Base-by-base conservation (phyloP, 1,140 invertebrate genomes). In the Procambarus clarkii region DNA sequence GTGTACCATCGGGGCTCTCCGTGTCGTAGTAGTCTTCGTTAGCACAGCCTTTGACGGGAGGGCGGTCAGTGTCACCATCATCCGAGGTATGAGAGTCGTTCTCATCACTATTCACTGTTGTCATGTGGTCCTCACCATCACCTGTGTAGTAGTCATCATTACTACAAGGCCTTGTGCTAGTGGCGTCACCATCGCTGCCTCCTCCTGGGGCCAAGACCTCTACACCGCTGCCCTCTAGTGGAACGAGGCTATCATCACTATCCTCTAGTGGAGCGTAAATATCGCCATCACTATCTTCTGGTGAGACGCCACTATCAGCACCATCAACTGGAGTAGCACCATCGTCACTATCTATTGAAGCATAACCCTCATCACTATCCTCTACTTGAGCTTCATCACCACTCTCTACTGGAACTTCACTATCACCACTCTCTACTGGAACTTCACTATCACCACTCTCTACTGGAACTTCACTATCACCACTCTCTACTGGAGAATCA, bases 221-320 rank as follows among this genome's bases (percentile, higher is more conserved):
- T 54, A 24, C 45, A 77, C 76, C 85, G 18, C 85, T 86, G 34
- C 54, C 24, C 44, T 54, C 71, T n/a, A 54, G 44, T 21, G 84
- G 54, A 15, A 24, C 21, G 13, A 21, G 24, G 2, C 71, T 46
- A 9, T 81, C 48, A 5, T 81, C 79, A 81, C 69, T 74, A 2
- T 11, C 69, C 1, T 74, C 24, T 69, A 69, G 4, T 24, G 24
- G 7, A 34, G 24, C 7, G 7, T 34, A 74, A 21, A 34, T n/a
- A 2, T 34, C 69, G 2, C 5, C n/a, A 24, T 21, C 69, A 74
- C 0, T 7, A 44, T 11, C n/a, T 74, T 21, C 69, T 74, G 34
- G 7, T 2, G 69, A 8, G 11, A 24, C 7, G 8, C 34, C 24
- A 34, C 8, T n/a, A 74, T 34, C 69, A 34, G 0, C n/a, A 74